Conservation (phyloP, 2,797 vertebrate species). For the Astyanax mexicanus region DNA sequence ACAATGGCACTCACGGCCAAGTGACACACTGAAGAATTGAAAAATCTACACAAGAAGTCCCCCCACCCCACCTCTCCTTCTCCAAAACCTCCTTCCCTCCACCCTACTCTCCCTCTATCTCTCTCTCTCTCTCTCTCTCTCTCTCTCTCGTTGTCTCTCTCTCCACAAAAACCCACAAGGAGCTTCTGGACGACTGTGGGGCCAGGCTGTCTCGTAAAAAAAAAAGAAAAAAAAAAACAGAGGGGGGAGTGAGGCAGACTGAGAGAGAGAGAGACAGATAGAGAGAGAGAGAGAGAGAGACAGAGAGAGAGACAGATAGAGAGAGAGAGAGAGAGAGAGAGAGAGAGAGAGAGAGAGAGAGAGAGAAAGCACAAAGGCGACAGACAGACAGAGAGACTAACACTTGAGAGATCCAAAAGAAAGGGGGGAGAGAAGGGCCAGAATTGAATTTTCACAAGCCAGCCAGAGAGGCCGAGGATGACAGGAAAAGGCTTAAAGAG, state of each 20-base stretch:
- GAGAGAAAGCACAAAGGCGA: constrained; percentile 11
- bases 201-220: constrained; percentile 17
- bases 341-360: not conserved
- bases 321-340: not conserved
- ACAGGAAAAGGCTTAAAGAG: constrained; percentile 12
- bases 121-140: no score
- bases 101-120: constrained; percentile 73
- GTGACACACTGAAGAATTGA: constrained; percentile 96
- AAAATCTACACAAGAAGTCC: constrained; percentile 97
- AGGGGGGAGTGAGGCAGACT: constrained; percentile 33
- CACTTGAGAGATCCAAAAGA: not conserved
- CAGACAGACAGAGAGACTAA: constrained; percentile 17
- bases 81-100: constrained; percentile 65
- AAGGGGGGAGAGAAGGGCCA: not conserved
- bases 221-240: no score
- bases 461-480: constrained; percentile 9
- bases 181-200: constrained; percentile 87
- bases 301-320: not conserved
- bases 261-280: not conserved
- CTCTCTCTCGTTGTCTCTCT: no score
- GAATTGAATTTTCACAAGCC: constrained; percentile 17
- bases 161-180: constrained; percentile 84
- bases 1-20: constrained; percentile 93
- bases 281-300: not conserved
- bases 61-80: constrained; percentile 79